Percentiles rank a stretch among this genome's conserved stretches.
phyloP scores from a whole-genome alignment of 2,113 vertebrate genomes.

The Triplophysa tibetana region DNA sequence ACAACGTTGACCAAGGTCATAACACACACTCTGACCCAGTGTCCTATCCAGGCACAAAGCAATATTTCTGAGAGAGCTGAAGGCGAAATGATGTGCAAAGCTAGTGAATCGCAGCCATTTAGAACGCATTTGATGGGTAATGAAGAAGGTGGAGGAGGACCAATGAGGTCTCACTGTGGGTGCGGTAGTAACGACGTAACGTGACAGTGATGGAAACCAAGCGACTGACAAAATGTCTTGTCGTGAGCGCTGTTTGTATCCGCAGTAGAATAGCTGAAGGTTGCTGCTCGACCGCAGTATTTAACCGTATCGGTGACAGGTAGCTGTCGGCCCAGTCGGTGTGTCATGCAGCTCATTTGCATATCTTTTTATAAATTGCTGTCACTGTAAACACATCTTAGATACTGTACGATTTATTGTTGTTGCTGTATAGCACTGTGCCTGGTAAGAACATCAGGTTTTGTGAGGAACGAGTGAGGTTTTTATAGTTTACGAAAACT shows the following conservation, averaged over 20 bases:
- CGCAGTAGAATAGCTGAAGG: too few species aligned
- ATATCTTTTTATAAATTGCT: neutral
- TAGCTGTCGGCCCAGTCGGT: neutral
- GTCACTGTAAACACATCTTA: neutral
- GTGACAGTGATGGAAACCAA: neutral
- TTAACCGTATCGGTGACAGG: neutral
- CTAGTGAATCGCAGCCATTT: neutral
- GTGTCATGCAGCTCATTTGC: neutral
- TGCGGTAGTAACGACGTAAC: neutral
- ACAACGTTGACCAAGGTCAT: conserved; percentile 28
- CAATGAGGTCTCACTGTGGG: neutral
- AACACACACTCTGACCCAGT: conserved; percentile 10
- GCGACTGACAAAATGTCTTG: neutral
- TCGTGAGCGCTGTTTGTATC: neutral
- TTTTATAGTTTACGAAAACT: too few species aligned
- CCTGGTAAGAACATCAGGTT: neutral
- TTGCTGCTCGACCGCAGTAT: neutral
- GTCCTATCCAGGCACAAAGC: conserved; percentile 6
- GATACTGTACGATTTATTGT: neutral
- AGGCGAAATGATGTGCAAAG: neutral
- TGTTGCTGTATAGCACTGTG: neutral
- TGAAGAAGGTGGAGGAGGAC: neutral
- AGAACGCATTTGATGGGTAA: neutral
- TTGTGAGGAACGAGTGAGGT: neutral
- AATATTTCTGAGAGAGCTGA: neutral